Percentiles rank a stretch among this genome's conserved stretches.
Evolutionary conservation across 2,888 invertebrate genomes (phyloP).

Genomic region (Noctua fimbriata): DNA sequence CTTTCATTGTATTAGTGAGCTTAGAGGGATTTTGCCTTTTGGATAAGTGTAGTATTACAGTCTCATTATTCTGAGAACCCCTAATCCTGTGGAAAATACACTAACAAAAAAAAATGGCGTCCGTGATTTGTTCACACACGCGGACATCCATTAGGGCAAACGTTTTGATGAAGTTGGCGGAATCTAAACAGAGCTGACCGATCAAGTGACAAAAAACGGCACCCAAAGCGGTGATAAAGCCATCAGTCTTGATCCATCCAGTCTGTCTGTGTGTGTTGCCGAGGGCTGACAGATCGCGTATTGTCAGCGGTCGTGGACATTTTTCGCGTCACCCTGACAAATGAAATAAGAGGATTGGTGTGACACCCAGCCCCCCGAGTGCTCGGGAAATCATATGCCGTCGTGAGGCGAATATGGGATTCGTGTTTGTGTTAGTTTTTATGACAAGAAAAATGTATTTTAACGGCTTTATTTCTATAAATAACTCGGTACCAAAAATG

Average conservation of each 20-base stretch:
- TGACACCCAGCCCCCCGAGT: slow-evolving; percentile 76
- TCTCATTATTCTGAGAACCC: slow-evolving; percentile 19
- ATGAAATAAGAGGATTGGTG: slow-evolving; percentile 87
- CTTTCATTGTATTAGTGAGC: slow-evolving; percentile 46
- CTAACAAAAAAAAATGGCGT: slow-evolving; percentile 8
- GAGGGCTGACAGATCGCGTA: slow-evolving; percentile 80
- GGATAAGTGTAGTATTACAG: slow-evolving; percentile 41
- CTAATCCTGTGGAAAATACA: slow-evolving; percentile 13
- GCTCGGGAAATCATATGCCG: slow-evolving; percentile 77
- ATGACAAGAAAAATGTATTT: slow-evolving; percentile 36
- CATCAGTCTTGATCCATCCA: slow-evolving; percentile 78
- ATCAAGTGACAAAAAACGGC: slow-evolving; percentile 61
- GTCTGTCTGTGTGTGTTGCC: slow-evolving; percentile 63
- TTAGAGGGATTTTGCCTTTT: slow-evolving; percentile 38
- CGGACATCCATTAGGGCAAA: slow-evolving; percentile 43
- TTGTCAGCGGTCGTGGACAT: slow-evolving; percentile 81
- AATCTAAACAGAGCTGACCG: slow-evolving; percentile 70
- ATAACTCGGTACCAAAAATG: neutral
- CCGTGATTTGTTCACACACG: slow-evolving; percentile 29
- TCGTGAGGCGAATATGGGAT: slow-evolving; percentile 69
- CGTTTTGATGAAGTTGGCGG: slow-evolving; percentile 61
- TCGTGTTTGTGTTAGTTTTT: slow-evolving; percentile 53
- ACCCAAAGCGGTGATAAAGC: slow-evolving; percentile 70
- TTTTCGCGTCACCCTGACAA: slow-evolving; percentile 81
- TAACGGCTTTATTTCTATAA: slow-evolving; percentile 27